Evolutionary conservation across 2,888 invertebrate species (phyloP), one percentile per base, ranked within the genome.

Genomic region (Salpingus planirostris): DNA sequence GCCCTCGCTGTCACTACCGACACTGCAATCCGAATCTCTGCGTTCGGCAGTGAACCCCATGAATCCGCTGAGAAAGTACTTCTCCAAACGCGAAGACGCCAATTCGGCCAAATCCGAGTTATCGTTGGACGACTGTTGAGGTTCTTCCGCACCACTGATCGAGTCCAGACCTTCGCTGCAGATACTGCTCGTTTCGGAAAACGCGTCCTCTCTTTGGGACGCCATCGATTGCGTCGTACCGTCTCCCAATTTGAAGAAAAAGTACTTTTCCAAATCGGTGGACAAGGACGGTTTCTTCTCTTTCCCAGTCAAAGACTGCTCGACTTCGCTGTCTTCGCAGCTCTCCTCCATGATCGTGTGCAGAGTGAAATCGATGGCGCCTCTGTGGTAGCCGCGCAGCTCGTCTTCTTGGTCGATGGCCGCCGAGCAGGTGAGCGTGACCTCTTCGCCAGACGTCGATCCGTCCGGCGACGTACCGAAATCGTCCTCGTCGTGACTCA

Each of bases 311-410:
- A 63, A 34, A 2, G 62, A 54, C 24, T 76, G 78, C 52, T 87
- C 87, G 39, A 82, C 75, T 64, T 88, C 88, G 62, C 90, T 90
- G 64, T 92, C 92, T 67, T 92, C 91, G 62, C 91, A 91, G 53
- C 89, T 90, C 65, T 92, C 92, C 67, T 92, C 92, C 14, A 90
- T 82, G 47, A 92, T 92, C 1, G 92, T 92, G 57, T 92, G 91
- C 42, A 92, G 67, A 2, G 90, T 90, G 59, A 90, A 89, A 65
- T 91, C 89, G 53, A 90, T 80, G 1, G 80, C 79, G 33, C 83
- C 76, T 30, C 87, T 75, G 57, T 86, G 83, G 57, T 87, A 89
- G n/a, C 79, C 80, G 3, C 86, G 71, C 24, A 87, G 70, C 42
- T 88, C 88, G 40, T 87, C 87, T 52, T 89, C 85, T 3, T 86